These are phyloP conservation scores for western clawed frog (Xenopus tropicalis) DNA, from an alignment of 2,113 vertebrate genomes.

Conservation along the genomic window UCB_Xtro_10.0 CM004447.2:74729501-74730000, in stretches of 20 bases:
- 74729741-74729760: conserved; percentile 46
- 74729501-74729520: conserved; percentile 45
- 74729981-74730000: too few relatives aligned
- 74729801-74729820: conserved; percentile 60
- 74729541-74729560: conserved; percentile 52
- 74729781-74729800: conserved; percentile 61
- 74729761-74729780: conserved; percentile 52
- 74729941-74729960: conserved; percentile 56
- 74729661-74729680: conserved; percentile 42
- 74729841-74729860: conserved; percentile 56
- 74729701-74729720: conserved; percentile 50
- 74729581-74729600: conserved; percentile 48
- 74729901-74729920: conserved; percentile 53
- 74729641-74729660: conserved; percentile 49
- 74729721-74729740: conserved; percentile 56
- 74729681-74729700: background rate
- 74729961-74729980: too few relatives aligned
- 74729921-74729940: conserved; percentile 57
- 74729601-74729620: conserved; percentile 60
- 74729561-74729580: conserved; percentile 56
- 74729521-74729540: conserved; percentile 66
- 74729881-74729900: conserved; percentile 61
- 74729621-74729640: too few relatives aligned
- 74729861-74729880: conserved; percentile 61
- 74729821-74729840: conserved; percentile 59